Percentiles rank a stretch among this genome's conserved stretches.
phyloP scores from a whole-genome alignment of 2,113 vertebrate species.

The Bos javanicus region DNA sequence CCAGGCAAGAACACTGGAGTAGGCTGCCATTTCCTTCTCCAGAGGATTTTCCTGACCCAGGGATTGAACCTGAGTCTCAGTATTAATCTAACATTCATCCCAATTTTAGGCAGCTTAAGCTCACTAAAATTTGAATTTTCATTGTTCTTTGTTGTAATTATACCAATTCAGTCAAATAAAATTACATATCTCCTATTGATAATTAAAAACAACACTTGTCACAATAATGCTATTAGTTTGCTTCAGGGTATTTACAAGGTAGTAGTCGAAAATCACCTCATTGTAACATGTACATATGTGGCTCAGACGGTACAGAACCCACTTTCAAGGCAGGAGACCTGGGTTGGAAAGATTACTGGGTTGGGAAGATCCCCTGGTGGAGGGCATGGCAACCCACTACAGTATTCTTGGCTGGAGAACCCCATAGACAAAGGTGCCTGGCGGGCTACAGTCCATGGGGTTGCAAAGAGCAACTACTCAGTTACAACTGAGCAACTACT shows the following conservation, averaged over 20 bases:
- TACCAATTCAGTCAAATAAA: not conserved
- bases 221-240: not conserved
- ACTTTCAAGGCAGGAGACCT: not conserved
- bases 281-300: not conserved
- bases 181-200: not conserved
- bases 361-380: not conserved
- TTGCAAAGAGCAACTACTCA: not conserved
- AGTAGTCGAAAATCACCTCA: not conserved
- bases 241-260: not conserved
- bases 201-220: not conserved
- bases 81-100: not conserved
- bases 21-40: not conserved
- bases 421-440: not conserved
- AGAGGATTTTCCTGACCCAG: not conserved
- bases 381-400: not conserved
- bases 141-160: not conserved
- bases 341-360: not conserved
- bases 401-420: not conserved
- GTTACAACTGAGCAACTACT: rapidly evolving
- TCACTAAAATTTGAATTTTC: not conserved
- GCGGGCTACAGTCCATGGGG: not conserved
- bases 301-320: not conserved
- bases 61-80: not conserved
- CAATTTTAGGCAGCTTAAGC: not conserved
- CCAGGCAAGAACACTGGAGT: not conserved